Base-by-base conservation (phyloP, 2,797 vertebrate species). In the Leptodactylus fallax region DNA sequence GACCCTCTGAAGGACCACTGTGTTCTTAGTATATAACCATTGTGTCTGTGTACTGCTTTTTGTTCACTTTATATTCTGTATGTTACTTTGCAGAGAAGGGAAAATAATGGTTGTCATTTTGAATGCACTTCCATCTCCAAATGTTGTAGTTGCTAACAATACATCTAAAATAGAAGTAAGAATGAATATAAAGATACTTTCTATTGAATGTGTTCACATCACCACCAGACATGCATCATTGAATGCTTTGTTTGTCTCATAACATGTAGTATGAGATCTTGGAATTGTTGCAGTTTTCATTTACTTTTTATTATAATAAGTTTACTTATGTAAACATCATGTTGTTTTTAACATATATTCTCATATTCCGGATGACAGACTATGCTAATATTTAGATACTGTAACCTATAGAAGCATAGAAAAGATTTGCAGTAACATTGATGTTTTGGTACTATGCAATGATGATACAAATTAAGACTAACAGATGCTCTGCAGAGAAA, bases 401-500 rank as follows among this genome's bases (percentile, higher is more conserved):
- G 69, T 49, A 74, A n/a, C 36, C 27, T 21, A 21, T 47, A n/a
- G 45, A 74, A 49, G n/a, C 3, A 45, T 8, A 51, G 17, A n/a
- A 74, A 47, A 74, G 17, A 74, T 49, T 17, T 74, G 17, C 19
- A 74, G 47, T 51, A 12, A 49, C 9, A 74, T n/a, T n/a, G 47
- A 47, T 5, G 47, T 47, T 74, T n/a, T 49, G 8, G 21, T 49
- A n/a, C 45, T 21, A n/a, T n/a, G 8, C 19, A 74, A 58, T 58
- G 53, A 78, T 23, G 14, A 58, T 58, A 58, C n/a, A 79, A 58
- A 79, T 88, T 53, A 82, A 77, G 71, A 0, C 72, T 87, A 90
- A 88, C 27, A 79, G 21, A 90, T 90, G 36, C 86, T 92, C 88
- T 86, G 79, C 87, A 91, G 87, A 84, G 89, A 83, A 85, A 67